These are phyloP conservation scores for Brachyopa scutellaris DNA, from an alignment of 2,888 invertebrate genomes.

Conservation along the genomic window DNA sequence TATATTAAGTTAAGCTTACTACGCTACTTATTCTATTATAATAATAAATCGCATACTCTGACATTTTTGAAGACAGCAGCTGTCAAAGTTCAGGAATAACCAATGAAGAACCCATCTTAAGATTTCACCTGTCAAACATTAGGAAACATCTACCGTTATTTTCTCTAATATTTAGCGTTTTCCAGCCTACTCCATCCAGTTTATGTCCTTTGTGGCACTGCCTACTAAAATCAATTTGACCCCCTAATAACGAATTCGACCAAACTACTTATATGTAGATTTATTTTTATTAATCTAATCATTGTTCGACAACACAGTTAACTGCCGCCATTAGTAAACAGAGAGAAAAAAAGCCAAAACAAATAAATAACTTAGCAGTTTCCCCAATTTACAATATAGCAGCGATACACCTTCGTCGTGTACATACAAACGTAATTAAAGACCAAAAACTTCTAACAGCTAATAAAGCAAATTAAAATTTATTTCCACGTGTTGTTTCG, in stretches of 20 bases:
- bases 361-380: constrained; percentile 24
- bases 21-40: too few relatives aligned
- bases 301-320: not conserved
- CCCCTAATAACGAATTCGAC: not conserved
- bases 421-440: constrained; percentile 45
- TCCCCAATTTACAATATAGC: not conserved
- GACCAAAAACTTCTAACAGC: constrained; percentile 40
- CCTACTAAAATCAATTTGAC: not conserved
- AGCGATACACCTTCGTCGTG: not conserved
- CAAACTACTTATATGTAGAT: not conserved
- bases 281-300: not conserved
- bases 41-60: too few relatives aligned
- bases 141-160: too few relatives aligned
- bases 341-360: not conserved
- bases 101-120: too few relatives aligned
- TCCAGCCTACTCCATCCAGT: too few relatives aligned
- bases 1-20: too few relatives aligned
- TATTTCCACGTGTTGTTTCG: constrained; percentile 42
- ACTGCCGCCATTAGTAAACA: constrained; percentile 2
- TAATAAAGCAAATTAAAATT: constrained; percentile 48
- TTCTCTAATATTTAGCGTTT: too few relatives aligned
- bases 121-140: too few relatives aligned
- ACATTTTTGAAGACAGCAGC: too few relatives aligned
- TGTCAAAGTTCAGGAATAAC: too few relatives aligned
- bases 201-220: too few relatives aligned